These are phyloP conservation scores for Celastrina argiolus DNA, from an alignment of 2,888 invertebrate genomes.

Conservation along the genomic window DNA sequence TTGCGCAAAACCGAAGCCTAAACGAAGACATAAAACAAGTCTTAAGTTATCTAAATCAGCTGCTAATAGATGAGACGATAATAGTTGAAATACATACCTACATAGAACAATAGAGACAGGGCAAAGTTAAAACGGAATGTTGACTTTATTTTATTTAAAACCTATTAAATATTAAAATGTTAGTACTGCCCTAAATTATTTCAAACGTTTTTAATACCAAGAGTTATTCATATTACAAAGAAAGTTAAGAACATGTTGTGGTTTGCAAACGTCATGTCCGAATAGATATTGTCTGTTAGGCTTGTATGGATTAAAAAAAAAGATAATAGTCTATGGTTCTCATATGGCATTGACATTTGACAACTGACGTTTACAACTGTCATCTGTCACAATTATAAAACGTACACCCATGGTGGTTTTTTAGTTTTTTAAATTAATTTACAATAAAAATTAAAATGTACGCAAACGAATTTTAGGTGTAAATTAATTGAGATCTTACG, in stretches of 20 bases:
- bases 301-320: neutral
- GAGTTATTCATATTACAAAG: too few relatives aligned
- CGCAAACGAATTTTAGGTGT: neutral
- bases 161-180: too few relatives aligned
- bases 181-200: too few relatives aligned
- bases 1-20: neutral
- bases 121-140: too few relatives aligned
- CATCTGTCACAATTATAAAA: conserved; percentile 1
- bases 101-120: too few relatives aligned
- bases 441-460: neutral
- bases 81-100: too few relatives aligned
- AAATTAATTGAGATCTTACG: neutral
- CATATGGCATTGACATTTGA: neutral
- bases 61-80: too few relatives aligned
- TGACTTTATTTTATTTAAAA: too few relatives aligned
- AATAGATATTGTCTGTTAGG: neutral
- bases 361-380: neutral
- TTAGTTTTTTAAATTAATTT: neutral
- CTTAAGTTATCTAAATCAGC: neutral
- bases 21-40: neutral
- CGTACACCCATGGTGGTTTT: conserved; percentile 5
- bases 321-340: neutral
- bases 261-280: neutral
- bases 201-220: too few relatives aligned
- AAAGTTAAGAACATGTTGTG: too few relatives aligned